Conservation (phyloP, 2,888 invertebrate species). For the Boloria euphrosyne region DNA sequence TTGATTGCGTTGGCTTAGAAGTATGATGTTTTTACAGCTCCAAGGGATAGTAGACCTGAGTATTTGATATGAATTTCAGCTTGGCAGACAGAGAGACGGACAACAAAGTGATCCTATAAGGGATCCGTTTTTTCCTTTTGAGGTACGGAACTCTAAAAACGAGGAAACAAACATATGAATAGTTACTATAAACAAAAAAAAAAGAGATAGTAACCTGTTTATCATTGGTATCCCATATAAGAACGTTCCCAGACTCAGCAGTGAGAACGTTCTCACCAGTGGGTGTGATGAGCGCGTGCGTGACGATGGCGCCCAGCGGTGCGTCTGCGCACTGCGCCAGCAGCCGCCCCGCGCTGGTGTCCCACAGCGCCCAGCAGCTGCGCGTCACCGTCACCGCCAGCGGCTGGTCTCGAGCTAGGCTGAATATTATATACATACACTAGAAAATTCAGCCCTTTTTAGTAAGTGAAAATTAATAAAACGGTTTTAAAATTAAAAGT, state of each 20-base stretch:
- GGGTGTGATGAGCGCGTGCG: constrained; percentile 94
- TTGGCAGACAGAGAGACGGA: no score
- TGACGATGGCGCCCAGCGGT: constrained; percentile 96
- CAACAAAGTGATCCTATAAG: no score
- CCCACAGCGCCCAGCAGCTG: constrained; percentile 97
- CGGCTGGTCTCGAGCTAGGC: constrained; percentile 89
- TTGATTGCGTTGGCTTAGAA: no score
- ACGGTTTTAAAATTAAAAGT: no score
- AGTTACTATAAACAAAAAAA: background rate
- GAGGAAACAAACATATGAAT: no score
- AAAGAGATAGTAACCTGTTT: constrained; percentile 55
- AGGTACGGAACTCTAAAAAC: no score
- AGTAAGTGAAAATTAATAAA: no score
- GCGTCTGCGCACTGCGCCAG: constrained; percentile 94
- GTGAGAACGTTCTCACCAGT: constrained; percentile 93
- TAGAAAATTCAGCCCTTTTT: no score
- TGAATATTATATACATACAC: constrained; percentile 49
- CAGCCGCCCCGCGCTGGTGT: constrained; percentile 92
- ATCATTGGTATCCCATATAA: constrained; percentile 89
- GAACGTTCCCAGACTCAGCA: constrained; percentile 94
- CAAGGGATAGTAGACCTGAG: no score
- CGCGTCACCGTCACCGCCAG: constrained; percentile 96
- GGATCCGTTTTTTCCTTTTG: no score
- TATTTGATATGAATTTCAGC: no score
- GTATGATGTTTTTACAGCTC: no score